phyloP scores from a whole-genome alignment of 2,797 vertebrate species.

The Loriculus beryllinus region DNA sequence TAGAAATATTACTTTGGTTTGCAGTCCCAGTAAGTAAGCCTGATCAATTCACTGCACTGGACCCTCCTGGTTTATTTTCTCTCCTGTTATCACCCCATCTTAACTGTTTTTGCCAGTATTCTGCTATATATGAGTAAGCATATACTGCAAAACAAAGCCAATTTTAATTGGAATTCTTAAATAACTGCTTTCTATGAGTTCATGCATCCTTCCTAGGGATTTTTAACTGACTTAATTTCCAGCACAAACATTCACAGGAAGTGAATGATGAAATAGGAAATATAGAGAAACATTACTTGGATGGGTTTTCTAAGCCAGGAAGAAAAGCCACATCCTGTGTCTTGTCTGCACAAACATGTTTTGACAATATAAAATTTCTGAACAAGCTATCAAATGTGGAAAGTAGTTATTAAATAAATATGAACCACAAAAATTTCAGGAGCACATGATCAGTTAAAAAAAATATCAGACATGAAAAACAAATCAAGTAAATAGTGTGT shows the following conservation, averaged over 20 bases:
- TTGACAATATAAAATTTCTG: neutral
- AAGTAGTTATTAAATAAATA: neutral
- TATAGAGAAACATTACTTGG: neutral
- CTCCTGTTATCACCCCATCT: neutral
- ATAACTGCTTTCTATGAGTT: neutral
- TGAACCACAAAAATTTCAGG: neutral
- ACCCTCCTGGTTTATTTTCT: neutral
- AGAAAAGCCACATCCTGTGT: neutral
- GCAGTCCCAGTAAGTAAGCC: neutral
- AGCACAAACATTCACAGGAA: neutral
- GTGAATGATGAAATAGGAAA: neutral
- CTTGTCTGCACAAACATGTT: neutral
- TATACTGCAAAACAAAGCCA: neutral
- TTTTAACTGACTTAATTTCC: neutral
- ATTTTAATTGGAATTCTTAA: neutral
- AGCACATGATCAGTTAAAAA: neutral
- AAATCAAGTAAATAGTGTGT: neutral
- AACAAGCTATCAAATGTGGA: neutral
- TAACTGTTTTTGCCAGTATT: neutral
- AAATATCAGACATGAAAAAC: neutral
- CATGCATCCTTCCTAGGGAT: neutral
- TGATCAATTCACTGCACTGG: neutral
- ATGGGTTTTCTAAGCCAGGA: neutral
- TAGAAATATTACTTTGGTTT: neutral
- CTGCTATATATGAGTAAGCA: accelerated